These are phyloP conservation scores for Artemia franciscana DNA, from an alignment of 1,140 invertebrate species.

Conservation along the genomic window DNA sequence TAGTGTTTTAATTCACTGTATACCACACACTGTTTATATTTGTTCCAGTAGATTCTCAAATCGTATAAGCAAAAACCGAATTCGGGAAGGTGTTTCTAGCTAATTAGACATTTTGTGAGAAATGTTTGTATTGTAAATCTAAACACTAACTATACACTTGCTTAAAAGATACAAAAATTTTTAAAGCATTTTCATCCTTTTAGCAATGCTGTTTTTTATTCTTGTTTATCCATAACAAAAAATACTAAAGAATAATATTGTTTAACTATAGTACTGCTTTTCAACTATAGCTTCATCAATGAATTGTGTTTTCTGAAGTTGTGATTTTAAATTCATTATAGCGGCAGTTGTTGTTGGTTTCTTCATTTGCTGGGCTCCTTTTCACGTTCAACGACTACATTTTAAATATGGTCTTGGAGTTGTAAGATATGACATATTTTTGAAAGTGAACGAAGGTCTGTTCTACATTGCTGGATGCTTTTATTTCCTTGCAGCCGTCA, in stretches of 20 bases:
- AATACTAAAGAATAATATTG: background rate
- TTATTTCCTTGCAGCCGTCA: slow-evolving; percentile 66
- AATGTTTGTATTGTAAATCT: no score
- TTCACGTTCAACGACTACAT: slow-evolving; percentile 62
- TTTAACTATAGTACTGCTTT: background rate
- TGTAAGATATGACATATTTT: slow-evolving; percentile 29
- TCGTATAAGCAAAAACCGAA: no score
- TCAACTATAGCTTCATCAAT: background rate
- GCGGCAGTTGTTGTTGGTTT: slow-evolving; percentile 88
- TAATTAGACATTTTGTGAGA: no score
- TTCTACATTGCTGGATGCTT: slow-evolving; percentile 29
- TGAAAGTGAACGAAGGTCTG: slow-evolving; percentile 46
- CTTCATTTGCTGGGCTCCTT: slow-evolving; percentile 90
- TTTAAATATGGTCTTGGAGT: slow-evolving; percentile 25
- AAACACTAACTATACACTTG: no score
- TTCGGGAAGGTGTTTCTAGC: no score
- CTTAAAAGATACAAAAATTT: no score
- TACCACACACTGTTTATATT: no score
- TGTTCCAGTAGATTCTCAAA: no score
- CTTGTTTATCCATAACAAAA: no score
- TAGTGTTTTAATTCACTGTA: no score
- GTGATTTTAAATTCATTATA: slow-evolving; percentile 27
- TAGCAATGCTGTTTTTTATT: no score
- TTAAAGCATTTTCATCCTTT: no score
- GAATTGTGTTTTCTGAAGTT: background rate